Percentiles rank a stretch among this genome's conserved stretches.
Conservation (phyloP, 2,888 invertebrate species). For the Nomada fucata region DNA sequence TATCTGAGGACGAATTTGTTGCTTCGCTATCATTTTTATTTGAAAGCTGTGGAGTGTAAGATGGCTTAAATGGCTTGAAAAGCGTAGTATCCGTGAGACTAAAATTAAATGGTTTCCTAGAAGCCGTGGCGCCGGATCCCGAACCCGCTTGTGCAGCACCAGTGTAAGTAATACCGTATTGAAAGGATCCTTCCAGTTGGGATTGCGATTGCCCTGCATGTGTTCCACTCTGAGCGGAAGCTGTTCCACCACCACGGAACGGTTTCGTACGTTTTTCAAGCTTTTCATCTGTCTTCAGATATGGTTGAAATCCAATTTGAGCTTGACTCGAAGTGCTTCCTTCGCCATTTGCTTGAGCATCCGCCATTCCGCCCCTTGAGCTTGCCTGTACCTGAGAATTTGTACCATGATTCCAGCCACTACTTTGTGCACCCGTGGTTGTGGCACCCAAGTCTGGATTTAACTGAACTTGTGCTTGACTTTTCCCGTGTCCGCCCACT, state of each 20-base stretch:
- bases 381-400: conserved; percentile 92
- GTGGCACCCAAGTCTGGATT: conserved; percentile 91
- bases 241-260: conserved; percentile 91
- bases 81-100: conserved; percentile 73
- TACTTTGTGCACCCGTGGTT: conserved; percentile 90
- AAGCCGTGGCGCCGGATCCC: conserved; percentile 85
- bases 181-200: conserved; percentile 92
- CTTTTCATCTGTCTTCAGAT: conserved; percentile 86
- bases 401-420: conserved; percentile 91
- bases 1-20: conserved; percentile 12
- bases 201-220: conserved; percentile 92
- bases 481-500: conserved; percentile 89
- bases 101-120: conserved; percentile 80
- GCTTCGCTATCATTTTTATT: conserved; percentile 22
- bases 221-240: conserved; percentile 91
- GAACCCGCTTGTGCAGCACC: conserved; percentile 94
- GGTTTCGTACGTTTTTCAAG: conserved; percentile 85
- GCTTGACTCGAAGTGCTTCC: conserved; percentile 95
- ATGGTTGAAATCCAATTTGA: conserved; percentile 93
- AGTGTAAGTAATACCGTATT: conserved; percentile 90
- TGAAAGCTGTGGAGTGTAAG: conserved; percentile 45
- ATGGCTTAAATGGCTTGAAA: conserved; percentile 76
- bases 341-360: conserved; percentile 93
- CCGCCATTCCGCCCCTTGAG: conserved; percentile 92
- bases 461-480: conserved; percentile 91